phyloP scores from a whole-genome alignment of 2,888 invertebrate species.

The Mythimna vitellina region DNA sequence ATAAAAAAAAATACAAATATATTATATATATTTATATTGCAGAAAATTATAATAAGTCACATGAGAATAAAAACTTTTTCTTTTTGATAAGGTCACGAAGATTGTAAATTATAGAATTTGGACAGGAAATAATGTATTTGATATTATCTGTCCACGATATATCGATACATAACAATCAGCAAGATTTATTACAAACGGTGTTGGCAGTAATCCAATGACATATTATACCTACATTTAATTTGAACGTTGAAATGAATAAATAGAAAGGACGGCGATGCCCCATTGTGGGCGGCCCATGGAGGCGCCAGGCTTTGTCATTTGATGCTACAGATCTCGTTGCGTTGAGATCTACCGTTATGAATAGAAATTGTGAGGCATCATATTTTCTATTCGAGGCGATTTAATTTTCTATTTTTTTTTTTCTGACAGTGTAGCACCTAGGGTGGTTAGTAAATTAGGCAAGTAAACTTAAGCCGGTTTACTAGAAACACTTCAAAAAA shows the following conservation, averaged over 20 bases:
- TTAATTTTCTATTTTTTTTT: slow-evolving; percentile 28
- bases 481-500: background rate
- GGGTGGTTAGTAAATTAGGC: background rate
- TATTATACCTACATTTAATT: background rate
- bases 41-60: too few relatives aligned
- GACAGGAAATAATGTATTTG: too few relatives aligned
- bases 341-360: slow-evolving; percentile 71
- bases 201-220: too few relatives aligned
- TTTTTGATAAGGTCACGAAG: too few relatives aligned
- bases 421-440: slow-evolving; percentile 6
- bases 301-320: slow-evolving; percentile 81
- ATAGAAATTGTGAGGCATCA: slow-evolving; percentile 63
- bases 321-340: slow-evolving; percentile 78
- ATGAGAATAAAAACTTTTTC: too few relatives aligned
- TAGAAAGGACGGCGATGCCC: slow-evolving; percentile 39
- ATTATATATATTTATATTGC: too few relatives aligned
- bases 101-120: too few relatives aligned
- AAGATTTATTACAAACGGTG: too few relatives aligned
- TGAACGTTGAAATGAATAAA: slow-evolving; percentile 22
- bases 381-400: slow-evolving; percentile 38
- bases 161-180: too few relatives aligned
- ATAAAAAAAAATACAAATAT: too few relatives aligned
- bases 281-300: slow-evolving; percentile 68
- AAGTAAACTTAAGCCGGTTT: background rate
- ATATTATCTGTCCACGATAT: too few relatives aligned